A percentile compares a stretch with the other conserved stretches of the same genome.
Conservation (phyloP, 2,888 invertebrate species). For the Dolomedes plantarius region DNA sequence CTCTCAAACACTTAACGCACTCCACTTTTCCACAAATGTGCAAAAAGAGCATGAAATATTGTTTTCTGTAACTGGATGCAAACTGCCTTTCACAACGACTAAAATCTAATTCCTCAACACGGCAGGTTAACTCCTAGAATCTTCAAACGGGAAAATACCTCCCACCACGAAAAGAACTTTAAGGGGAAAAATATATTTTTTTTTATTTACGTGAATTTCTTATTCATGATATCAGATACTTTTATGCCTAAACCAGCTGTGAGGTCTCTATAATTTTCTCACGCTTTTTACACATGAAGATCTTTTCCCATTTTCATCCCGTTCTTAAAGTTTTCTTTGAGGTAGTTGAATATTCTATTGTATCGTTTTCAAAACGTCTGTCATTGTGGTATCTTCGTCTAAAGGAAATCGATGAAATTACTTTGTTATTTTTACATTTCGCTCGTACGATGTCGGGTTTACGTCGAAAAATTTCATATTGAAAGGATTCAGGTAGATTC, state of each 20-base stretch:
- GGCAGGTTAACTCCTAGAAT: too few species aligned
- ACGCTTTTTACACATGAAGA: constrained; percentile 19
- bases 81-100: too few species aligned
- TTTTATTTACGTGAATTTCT: constrained; percentile 7
- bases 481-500: neutral
- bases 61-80: too few species aligned
- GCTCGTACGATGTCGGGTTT: neutral
- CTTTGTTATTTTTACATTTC: constrained; percentile 36
- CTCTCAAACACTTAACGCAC: too few species aligned
- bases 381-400: constrained; percentile 45
- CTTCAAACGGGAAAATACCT: too few species aligned
- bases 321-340: constrained; percentile 1
- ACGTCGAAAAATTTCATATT: neutral
- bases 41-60: too few species aligned
- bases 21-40: too few species aligned
- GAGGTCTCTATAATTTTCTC: constrained; percentile 25
- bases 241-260: constrained; percentile 37
- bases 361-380: constrained; percentile 45
- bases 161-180: too few species aligned
- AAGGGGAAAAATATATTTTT: neutral
- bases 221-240: constrained; percentile 33
- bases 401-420: constrained; percentile 60
- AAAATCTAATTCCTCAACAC: too few species aligned
- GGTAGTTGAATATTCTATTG: constrained; percentile 29
- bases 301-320: neutral